Evolutionary conservation across 2,797 vertebrate genomes (phyloP), one percentile per base, ranked within the genome.

Genomic region (Stomatorhinus walkeri): DNA sequence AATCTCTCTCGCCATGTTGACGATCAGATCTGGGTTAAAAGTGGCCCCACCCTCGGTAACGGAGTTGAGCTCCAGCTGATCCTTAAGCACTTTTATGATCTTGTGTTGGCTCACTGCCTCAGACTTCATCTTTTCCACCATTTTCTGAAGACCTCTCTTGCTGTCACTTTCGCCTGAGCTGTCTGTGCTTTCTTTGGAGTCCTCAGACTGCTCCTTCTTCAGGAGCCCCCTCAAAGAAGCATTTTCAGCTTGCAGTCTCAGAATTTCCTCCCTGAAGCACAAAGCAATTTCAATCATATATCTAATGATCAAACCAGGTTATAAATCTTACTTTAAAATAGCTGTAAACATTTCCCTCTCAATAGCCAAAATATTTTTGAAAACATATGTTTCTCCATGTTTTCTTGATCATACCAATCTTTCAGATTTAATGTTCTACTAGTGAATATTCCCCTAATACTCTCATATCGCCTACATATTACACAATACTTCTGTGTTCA

Each of bases 101-200:
- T 94, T 94, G 36, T 93, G 90, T 72, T 93, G 93, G 92, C 89
- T 91, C 89, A 91, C 91, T 6, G 95, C 93, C 89, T 96, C 95
- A 0, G 92, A 90, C 89, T 93, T 95, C 87, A 96, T 94, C 36
- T 93, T 94, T 93, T 95, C 92, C 72, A 95, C 91, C 61, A 94
- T 93, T 91, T 92, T 94, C 90, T 92, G 95, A 61, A 96, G 90
- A 89, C 95, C 94, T 88, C 93, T 94, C 90, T 95, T 95, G 64
- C 94, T 92, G 89, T 96, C 96, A 4, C 94, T 94, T 92, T 96
- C 95, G 16, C 90, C 93, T 28, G 93, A 93, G 88, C 94, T 93
- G 54, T 95, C 96, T 0, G 93, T 93, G 90, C 93, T 95, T 89
- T 94, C 96, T 93, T 95, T 94, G 68, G 89, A 92, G 91, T 94